A percentile compares a stretch with the other conserved stretches of the same genome.
Evolutionary conservation across 2,113 vertebrate genomes (phyloP).

Genomic region (Bubo scandiacus): DNA sequence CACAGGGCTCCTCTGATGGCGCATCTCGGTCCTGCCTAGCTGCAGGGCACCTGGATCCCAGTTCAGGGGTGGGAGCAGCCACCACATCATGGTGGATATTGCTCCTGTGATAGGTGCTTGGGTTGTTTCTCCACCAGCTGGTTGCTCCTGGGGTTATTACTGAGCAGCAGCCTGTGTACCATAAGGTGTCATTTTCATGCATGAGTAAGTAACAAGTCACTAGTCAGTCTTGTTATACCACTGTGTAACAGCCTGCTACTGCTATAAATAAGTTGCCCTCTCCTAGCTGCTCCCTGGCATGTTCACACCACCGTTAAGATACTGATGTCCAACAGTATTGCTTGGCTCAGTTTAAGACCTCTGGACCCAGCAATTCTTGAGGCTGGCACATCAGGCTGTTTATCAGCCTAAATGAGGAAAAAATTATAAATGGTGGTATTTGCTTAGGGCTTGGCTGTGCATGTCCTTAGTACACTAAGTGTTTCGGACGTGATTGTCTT

Average conservation of each 20-base stretch:
- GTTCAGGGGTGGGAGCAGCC: not conserved
- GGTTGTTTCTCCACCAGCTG: not conserved
- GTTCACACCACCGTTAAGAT: not conserved
- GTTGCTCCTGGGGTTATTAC: not conserved
- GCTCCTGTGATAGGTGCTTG: not conserved
- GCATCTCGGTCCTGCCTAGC: not conserved
- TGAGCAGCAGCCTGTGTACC: not conserved
- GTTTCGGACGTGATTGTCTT: not conserved
- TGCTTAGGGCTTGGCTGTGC: not conserved
- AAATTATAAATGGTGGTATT: not conserved
- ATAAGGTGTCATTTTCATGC: not conserved
- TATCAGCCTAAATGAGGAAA: not conserved
- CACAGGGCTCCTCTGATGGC: not conserved
- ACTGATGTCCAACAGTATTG: not conserved
- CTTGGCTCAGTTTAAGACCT: not conserved
- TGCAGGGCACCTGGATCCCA: not conserved
- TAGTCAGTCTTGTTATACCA: not conserved
- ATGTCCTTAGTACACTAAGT: not conserved
- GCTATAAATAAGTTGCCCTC: not conserved
- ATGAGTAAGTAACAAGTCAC: constrained; percentile 15
- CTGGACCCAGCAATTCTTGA: not conserved
- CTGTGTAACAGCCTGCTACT: not conserved
- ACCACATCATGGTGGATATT: not conserved
- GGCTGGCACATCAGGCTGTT: not conserved
- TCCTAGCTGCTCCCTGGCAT: not conserved